phyloP scores from a whole-genome alignment of 2,888 invertebrate species.

The Keiferia lycopersicella region DNA sequence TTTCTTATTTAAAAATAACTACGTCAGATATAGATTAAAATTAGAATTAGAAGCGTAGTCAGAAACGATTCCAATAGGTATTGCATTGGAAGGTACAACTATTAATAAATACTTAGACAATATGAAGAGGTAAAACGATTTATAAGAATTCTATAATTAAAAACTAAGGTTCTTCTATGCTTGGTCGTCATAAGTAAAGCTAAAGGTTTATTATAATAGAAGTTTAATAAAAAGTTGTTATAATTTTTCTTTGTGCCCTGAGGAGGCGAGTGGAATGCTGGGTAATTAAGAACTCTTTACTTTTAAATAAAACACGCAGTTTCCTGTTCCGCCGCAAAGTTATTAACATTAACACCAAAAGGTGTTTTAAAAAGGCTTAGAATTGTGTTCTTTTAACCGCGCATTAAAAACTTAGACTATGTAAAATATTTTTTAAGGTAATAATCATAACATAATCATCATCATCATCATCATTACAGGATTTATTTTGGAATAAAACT shows the following conservation, averaged over 20 bases:
- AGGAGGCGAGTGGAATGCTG: not conserved
- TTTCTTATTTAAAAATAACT: too few relatives aligned
- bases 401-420: not conserved
- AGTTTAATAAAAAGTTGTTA: constrained; percentile 7
- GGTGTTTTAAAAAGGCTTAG: constrained; percentile 1
- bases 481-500: too few relatives aligned
- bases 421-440: too few relatives aligned
- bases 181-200: constrained; percentile 52
- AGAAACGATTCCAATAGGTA: constrained; percentile 31
- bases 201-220: constrained; percentile 25
- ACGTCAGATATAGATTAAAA: too few relatives aligned
- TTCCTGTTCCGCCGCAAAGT: constrained; percentile 15
- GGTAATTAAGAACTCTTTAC: constrained; percentile 7
- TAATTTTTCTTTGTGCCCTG: constrained; percentile 1
- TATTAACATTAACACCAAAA: constrained; percentile 9
- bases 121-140: constrained; percentile 28
- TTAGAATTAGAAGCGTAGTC: too few relatives aligned
- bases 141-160: constrained; percentile 34
- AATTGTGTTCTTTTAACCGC: not conserved
- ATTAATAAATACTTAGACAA: constrained; percentile 27
- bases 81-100: constrained; percentile 39
- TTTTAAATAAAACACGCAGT: not conserved
- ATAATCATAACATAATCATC: too few relatives aligned
- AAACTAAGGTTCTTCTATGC: constrained; percentile 40
- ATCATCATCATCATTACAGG: too few relatives aligned